Evolutionary conservation across 2,797 vertebrate genomes (phyloP), one percentile per base, ranked within the genome.

Genomic region (Sus cebifrons): DNA sequence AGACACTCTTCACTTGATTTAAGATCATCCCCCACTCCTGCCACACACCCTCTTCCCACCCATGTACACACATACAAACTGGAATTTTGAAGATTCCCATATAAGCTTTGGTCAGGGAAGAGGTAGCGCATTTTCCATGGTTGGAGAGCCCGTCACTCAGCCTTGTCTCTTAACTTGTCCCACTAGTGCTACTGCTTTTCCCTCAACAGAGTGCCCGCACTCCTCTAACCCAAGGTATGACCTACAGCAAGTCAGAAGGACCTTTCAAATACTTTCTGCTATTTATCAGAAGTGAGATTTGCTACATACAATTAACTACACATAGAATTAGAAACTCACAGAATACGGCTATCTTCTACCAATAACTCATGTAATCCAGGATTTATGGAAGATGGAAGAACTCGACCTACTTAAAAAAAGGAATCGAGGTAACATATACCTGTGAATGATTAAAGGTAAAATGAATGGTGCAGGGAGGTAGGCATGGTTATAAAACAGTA

Each of bases 361-460:
- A 11, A 86, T 64, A 95, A 32, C 6, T 96, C 73, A 75, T 84
- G 88, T 68, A 15, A 93, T 87, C 11, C 18, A 93, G 25, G 60
- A 96, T 70, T 87, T 60, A 81, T 11, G 90, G 32, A 71, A 87
- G 44, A n/a, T 92, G 32, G 64, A 91, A 95, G 49, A 74, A 89
- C 8, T 81, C 6, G 0, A 74, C 10, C 44, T 86, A 65, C 49
- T 78, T 78, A 64, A 32, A 89, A 89, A 92, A 89, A 78, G 32
- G 44, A 88, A 65, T 15, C 78, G 52, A 96, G 20, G 64, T 78
- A 16, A 89, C 20, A 74, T 49, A 89, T 3, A 18, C 23, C 3
- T 91, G 17, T 73, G 27, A 94, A 58, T 95, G 86, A 89, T 77
- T 89, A 81, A 14, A 94, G 49, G 86, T 70, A 74, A 90, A 94